Conservation (phyloP, 2,797 vertebrate genomes). For the Gadopsis bispinosus region DNA sequence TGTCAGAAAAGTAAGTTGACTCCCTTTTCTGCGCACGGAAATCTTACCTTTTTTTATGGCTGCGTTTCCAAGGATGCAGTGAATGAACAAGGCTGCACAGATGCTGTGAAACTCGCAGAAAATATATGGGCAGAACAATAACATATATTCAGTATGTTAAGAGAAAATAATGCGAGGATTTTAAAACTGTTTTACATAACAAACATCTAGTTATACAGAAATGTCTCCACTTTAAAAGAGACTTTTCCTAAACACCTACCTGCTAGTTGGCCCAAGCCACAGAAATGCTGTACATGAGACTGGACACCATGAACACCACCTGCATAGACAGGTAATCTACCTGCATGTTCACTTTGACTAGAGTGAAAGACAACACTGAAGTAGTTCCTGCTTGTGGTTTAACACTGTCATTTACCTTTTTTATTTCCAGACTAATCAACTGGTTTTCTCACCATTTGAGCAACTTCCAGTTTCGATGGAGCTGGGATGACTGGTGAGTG, state of each 20-base stretch:
- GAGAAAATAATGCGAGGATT: too few species aligned
- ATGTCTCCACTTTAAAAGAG: background rate
- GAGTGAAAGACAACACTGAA: rapidly evolving
- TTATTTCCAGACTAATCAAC: conserved; percentile 87
- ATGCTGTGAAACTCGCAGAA: too few species aligned
- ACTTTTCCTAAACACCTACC: conserved; percentile 81
- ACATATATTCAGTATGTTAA: too few species aligned
- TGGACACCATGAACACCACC: conserved; percentile 97
- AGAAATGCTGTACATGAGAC: conserved; percentile 98
- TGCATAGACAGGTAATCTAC: conserved; percentile 91
- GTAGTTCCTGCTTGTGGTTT: background rate
- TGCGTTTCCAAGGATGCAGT: too few species aligned
- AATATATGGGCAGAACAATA: too few species aligned
- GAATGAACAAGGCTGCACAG: too few species aligned
- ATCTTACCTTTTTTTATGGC: too few species aligned
- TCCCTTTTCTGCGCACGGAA: too few species aligned
- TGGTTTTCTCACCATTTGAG: conserved; percentile 99
- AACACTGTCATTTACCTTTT: background rate
- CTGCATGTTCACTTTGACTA: background rate
- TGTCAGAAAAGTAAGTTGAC: too few species aligned
- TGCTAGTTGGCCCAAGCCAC: conserved; percentile 95
- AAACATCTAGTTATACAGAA: too few species aligned
- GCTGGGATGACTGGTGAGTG: conserved; percentile 98
- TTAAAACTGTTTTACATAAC: too few species aligned
- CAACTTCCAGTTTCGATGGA: conserved; percentile 99